Percentiles rank a stretch among this genome's conserved stretches.
Conservation (phyloP, 2,113 vertebrate species). For the Mobula birostris region DNA sequence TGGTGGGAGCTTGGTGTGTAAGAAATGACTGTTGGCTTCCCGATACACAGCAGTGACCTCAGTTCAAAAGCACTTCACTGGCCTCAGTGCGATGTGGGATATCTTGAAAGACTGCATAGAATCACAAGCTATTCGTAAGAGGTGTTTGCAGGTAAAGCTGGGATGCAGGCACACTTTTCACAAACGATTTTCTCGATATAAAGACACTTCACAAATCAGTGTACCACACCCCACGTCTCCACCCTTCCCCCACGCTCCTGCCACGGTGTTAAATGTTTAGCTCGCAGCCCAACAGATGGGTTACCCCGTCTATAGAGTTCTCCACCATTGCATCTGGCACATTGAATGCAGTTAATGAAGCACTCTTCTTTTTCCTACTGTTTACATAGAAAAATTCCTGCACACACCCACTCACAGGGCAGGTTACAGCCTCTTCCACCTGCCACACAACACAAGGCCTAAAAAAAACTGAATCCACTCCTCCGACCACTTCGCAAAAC, state of each 20-base stretch:
- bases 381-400: neutral
- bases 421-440: neutral
- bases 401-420: neutral
- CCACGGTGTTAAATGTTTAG: neutral
- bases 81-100: neutral
- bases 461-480: neutral
- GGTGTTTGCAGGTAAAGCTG: too few relatives aligned
- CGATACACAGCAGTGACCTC: neutral
- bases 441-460: neutral
- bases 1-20: neutral
- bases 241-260: too few relatives aligned
- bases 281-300: neutral
- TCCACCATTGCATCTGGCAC: neutral
- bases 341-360: constrained; percentile 16
- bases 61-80: neutral
- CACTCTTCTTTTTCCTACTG: neutral
- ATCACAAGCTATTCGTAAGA: neutral
- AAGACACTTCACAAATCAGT: too few relatives aligned
- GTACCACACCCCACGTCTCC: too few relatives aligned
- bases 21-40: neutral
- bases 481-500: neutral
- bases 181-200: too few relatives aligned
- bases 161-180: too few relatives aligned
- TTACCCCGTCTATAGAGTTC: neutral
- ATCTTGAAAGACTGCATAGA: neutral